Base-by-base conservation (phyloP, 1,140 invertebrate genomes). In the Steinernema khuongi region DNA sequence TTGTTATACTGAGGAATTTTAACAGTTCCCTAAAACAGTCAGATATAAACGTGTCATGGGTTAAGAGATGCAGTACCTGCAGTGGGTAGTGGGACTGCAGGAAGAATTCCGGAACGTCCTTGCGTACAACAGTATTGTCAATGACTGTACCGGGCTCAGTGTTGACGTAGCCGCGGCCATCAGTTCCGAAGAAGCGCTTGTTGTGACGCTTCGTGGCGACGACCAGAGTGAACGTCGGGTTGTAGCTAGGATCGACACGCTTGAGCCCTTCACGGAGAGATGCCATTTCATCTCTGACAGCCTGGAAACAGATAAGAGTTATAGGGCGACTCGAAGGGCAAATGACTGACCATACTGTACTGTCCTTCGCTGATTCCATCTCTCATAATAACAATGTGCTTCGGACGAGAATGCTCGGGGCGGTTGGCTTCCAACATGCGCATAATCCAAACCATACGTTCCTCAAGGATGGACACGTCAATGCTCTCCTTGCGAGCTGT, bases 311-410 rank as follows among this genome's bases (percentile, higher is more conserved):
- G 36, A 7, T 7, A 60, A 60, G 70, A 19, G 18, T 75, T 0
- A 36, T 18, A 19, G 4, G 4, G 29, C 74, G 18, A 41, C 0
- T 18, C 22, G 26, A 60, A 60, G 50, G n/a, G 17, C 31, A 31
- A 44, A 43, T 32, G 2, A 36, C 26, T 0, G 4, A 74, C 75
- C 75, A 77, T 77, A 1, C 32, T 26, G 26, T 77, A 43, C 30
- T 77, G 75, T 18, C 75, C 72, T 30, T 77, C 75, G 1, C 67
- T 70, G 30, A 77, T 67, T 22, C 75, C 75, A 30, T 77, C 75
- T 1, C 75, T 22, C 0, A 74, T 11, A 18, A 77, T 67, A 0
- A 77, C 14, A 14, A 77, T 22, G 31, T 67, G 18, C 31, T 66
- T 32, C 0, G 75, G 75, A 17, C 31, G 50, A 26, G 14, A 60